phyloP scores from a whole-genome alignment of 1,140 invertebrate species.

The Drosophila mayri region DNA sequence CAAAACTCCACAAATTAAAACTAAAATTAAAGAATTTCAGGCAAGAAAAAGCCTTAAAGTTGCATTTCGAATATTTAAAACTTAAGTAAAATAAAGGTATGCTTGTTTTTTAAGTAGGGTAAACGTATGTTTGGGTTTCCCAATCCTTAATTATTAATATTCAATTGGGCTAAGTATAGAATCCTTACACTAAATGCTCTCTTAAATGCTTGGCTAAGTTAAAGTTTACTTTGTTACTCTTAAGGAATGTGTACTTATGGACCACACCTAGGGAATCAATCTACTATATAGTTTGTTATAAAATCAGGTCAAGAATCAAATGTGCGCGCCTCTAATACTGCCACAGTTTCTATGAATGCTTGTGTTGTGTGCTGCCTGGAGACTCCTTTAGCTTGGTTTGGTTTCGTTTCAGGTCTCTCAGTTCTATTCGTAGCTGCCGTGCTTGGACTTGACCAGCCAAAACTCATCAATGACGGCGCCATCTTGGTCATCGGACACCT shows the following conservation, averaged over 20 bases:
- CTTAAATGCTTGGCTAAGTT: constrained; percentile 37
- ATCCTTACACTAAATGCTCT: constrained; percentile 19
- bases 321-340: constrained; percentile 71
- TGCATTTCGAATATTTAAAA: neutral
- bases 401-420: constrained; percentile 83
- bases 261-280: neutral
- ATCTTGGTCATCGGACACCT: constrained; percentile 93
- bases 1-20: constrained; percentile 1
- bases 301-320: constrained; percentile 44
- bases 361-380: neutral
- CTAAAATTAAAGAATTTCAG: neutral
- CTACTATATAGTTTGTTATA: constrained; percentile 14
- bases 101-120: no score
- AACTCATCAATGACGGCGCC: constrained; percentile 91
- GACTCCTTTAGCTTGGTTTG: constrained; percentile 42
- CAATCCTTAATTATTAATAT: neutral
- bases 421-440: constrained; percentile 80
- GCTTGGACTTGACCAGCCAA: constrained; percentile 90
- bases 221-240: neutral
- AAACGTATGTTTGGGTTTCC: neutral
- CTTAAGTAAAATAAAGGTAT: neutral
- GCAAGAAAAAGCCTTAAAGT: neutral
- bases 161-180: constrained; percentile 1
- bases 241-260: constrained; percentile 27
- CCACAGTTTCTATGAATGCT: constrained; percentile 37